Percentiles rank a stretch among this genome's conserved stretches.
Evolutionary conservation across 2,888 invertebrate species (phyloP).

Genomic region (Galerucella pusilla): DNA sequence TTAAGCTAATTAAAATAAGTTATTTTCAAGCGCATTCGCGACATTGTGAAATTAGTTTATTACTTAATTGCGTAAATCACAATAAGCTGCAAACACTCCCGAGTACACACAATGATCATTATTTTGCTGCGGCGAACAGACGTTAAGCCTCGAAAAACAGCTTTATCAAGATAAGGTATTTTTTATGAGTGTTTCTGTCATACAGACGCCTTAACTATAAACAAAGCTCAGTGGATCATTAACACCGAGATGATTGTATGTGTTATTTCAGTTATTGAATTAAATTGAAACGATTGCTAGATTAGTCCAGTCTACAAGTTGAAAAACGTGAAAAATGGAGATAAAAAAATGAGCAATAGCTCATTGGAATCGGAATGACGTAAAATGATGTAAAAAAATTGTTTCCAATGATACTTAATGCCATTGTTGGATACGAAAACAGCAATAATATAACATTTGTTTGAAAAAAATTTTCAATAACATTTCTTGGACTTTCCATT

Average conservation of each 20-base stretch:
- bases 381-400: too few relatives aligned
- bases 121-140: constrained; percentile 36
- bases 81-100: constrained; percentile 39
- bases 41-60: constrained; percentile 45
- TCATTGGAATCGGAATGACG: too few relatives aligned
- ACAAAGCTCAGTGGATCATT: background rate
- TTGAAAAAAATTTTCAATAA: too few relatives aligned
- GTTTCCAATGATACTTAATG: too few relatives aligned
- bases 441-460: too few relatives aligned
- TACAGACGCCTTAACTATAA: background rate
- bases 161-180: constrained; percentile 37
- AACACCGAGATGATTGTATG: background rate
- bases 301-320: too few relatives aligned
- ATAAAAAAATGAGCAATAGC: too few relatives aligned
- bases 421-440: too few relatives aligned
- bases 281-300: background rate
- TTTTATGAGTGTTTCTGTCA: constrained; percentile 4
- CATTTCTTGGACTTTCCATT: too few relatives aligned
- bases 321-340: too few relatives aligned
- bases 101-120: constrained; percentile 37
- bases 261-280: background rate
- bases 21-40: constrained; percentile 41
- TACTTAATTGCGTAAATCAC: constrained; percentile 45
- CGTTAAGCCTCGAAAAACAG: constrained; percentile 12
- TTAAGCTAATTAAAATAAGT: constrained; percentile 44